Base-by-base conservation (phyloP, 2,888 invertebrate genomes). In the Melinopterus prodromus region DNA sequence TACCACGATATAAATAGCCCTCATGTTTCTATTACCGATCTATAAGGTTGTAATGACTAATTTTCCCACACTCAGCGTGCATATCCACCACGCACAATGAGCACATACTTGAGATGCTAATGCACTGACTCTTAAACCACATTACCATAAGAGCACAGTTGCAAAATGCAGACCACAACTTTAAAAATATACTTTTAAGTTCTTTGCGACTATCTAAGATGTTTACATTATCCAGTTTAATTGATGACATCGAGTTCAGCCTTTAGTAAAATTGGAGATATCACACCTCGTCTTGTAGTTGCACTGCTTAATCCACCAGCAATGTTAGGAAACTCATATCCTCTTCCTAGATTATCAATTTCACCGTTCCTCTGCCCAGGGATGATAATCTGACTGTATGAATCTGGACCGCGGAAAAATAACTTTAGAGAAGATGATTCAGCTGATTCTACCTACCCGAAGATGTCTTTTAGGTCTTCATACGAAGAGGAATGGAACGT, bases 381-480 rank as follows among this genome's bases (percentile, higher is more conserved):
- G 2, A 91, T 86, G 38, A 88, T 86, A 71, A 89, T 86, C 26
- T 90, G 90, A 72, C 91, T 91, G 84, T 92, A 93, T 83, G 93
- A 93, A 86, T 94, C 94, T 83, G 92, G 90, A 88, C 96, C 94
- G 86, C 92, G 88, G 7, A 90, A 89, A 80, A 87, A 86, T 79
- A 88, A 87, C 81, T 86, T 86, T 26, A 90, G 89, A 86, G 85
- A 86, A 88, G 80, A 80, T 88, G 90, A 90, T 85, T 91, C 92
- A 82, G 91, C 91, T 85, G 91, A 90, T 83, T 93, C 92, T 36
- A 91, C 92, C 87, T 96, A 96, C 0, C 96, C 96, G 86, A 95
- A 96, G n/a, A 96, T 90, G 84, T 96, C 96, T 86, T 95, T 95
- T 79, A 96, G 89, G 88, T 95, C 94, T 53, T 95, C 92, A 84